phyloP scores from a whole-genome alignment of 92 coral and sea anemone species.

The Porites lobata region DNA sequence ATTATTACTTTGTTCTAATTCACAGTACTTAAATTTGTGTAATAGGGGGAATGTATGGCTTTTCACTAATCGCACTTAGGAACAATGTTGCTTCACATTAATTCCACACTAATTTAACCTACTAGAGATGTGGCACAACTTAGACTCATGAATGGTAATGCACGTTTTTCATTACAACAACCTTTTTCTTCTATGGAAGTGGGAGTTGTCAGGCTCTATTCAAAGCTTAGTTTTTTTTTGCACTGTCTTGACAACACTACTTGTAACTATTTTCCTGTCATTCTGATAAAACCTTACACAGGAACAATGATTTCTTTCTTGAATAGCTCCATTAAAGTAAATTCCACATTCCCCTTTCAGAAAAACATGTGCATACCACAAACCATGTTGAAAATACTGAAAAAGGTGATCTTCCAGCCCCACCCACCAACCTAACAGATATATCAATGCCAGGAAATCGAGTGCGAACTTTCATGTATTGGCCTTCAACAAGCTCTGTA shows the following conservation, averaged over 20 bases:
- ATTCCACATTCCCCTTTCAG: conserved; percentile 69
- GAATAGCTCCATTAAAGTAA: conserved; percentile 2
- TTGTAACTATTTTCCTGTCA: too few species aligned
- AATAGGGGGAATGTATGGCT: conserved; percentile 62
- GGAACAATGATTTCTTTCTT: too few species aligned
- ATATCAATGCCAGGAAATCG: conserved; percentile 78
- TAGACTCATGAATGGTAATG: too few species aligned
- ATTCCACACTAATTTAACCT: neutral
- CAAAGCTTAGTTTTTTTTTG: too few species aligned
- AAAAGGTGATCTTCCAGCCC: conserved; percentile 29
- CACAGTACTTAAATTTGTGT: neutral
- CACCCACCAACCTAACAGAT: conserved; percentile 75
- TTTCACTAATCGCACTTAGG: neutral
- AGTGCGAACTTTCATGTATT: conserved; percentile 87
- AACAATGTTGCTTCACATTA: neutral
- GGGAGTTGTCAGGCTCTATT: too few species aligned
- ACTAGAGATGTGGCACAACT: too few species aligned
- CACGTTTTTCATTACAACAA: too few species aligned
- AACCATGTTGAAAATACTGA: conserved; percentile 57
- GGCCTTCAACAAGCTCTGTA: conserved; percentile 98
- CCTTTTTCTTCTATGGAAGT: too few species aligned
- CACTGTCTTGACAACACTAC: too few species aligned
- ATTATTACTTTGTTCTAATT: neutral
- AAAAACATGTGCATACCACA: conserved; percentile 68
- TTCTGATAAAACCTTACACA: too few species aligned